phyloP scores from a whole-genome alignment of 2,888 invertebrate species.

The Agonopterix subpropinquella region DNA sequence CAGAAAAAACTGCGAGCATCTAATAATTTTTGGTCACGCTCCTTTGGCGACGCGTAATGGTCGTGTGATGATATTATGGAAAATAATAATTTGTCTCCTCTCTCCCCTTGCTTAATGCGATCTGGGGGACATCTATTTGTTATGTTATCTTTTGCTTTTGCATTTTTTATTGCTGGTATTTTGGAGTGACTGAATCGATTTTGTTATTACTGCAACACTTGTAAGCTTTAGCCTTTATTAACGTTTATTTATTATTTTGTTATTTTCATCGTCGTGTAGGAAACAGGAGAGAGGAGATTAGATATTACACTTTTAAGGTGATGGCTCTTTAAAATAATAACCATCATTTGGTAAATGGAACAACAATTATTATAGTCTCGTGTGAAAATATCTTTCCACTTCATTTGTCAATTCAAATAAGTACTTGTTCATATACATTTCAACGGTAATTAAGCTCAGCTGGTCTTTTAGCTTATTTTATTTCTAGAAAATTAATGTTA shows the following conservation, averaged over 20 bases:
- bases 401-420: no score
- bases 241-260: not conserved
- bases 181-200: not conserved
- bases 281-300: no score
- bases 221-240: not conserved
- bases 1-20: conserved; percentile 33
- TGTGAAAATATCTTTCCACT: no score
- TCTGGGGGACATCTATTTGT: conserved; percentile 35
- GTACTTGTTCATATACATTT: no score
- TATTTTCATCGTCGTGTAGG: not conserved
- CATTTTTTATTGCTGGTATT: conserved; percentile 21
- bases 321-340: no score
- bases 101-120: conserved; percentile 38
- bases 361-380: no score
- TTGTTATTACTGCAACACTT: not conserved
- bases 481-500: no score
- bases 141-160: conserved; percentile 21
- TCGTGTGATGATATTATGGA: conserved; percentile 69
- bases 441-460: no score
- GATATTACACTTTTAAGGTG: no score
- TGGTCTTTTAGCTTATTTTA: no score
- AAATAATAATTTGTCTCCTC: conserved; percentile 68
- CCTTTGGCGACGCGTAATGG: conserved; percentile 54
- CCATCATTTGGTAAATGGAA: no score
- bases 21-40: conserved; percentile 66